Base-by-base conservation (phyloP, 2,113 vertebrate species). In the Eurypyga helias region DNA sequence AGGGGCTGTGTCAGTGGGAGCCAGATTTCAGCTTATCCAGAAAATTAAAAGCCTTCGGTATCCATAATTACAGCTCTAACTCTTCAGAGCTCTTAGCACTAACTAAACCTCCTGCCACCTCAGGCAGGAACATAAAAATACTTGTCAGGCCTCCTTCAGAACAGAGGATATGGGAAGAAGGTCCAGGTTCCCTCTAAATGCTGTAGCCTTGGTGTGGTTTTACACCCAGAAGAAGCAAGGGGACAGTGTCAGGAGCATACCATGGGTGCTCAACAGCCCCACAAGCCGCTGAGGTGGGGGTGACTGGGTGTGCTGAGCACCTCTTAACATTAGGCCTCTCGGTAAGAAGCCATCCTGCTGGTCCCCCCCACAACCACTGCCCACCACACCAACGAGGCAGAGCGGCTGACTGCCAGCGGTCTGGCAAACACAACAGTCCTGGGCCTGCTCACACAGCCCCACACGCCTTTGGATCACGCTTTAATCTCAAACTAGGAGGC, bases 201-300 rank as follows among this genome's bases (percentile, higher is more conserved):
- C 36, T 0, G 1, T 13, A 55, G 52, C 19, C 43, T 72, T 85
- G 57, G 17, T 0, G 0, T 48, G 33, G 28, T 43, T 76, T 93
- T 48, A 57, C 12, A 29, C 4, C 17, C 45, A 1, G 3, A 2
- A 20, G 26, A 85, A 23, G n/a, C 19, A 58, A 26, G 52, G 58
- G 58, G 41, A 58, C 15, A 24, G 41, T 10, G 34, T 49, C 49
- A 60, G 51, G 18, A 75, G 20, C 38, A 41, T 5, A 41, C 6
- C 28, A 51, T 0, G 0, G 5, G 3, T 25, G n/a, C 65, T 49
- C 48, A 73, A 60, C 72, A 77, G 17, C 10, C 20, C 36, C 48
- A 33, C 31, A 28, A 20, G 33, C 54, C 54, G 26, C 33, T 16
- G 33, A 84, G 34, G 66, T 31, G 31, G 9, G 11, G 51, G 36